These are phyloP conservation scores for Neodiprion virginianus DNA, from an alignment of 1,140 invertebrate genomes.

Conservation along the genomic window DNA sequence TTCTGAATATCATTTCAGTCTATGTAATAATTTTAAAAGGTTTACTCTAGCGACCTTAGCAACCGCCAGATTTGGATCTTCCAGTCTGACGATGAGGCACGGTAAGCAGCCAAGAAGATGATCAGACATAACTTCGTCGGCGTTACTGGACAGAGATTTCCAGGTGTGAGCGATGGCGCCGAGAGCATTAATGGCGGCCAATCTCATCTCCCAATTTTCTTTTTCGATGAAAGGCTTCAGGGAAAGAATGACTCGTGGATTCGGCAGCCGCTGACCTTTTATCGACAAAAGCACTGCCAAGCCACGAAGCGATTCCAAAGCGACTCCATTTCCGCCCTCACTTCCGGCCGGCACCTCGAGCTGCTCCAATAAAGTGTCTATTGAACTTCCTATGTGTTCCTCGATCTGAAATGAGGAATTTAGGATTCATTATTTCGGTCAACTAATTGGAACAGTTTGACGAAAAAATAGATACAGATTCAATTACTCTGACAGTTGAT, in stretches of 20 bases:
- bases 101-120: constrained; percentile 52
- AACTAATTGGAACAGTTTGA: neutral
- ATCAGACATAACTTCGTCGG: constrained; percentile 48
- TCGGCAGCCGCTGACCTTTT: constrained; percentile 43
- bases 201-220: constrained; percentile 50
- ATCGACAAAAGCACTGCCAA: constrained; percentile 45
- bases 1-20: neutral
- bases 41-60: constrained; percentile 33
- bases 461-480: neutral
- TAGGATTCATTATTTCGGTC: neutral
- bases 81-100: constrained; percentile 49
- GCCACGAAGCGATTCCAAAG: constrained; percentile 50
- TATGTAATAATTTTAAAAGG: constrained; percentile 16
- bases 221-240: constrained; percentile 56
- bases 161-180: constrained; percentile 42
- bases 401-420: constrained; percentile 38
- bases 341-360: constrained; percentile 46
- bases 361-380: constrained; percentile 49
- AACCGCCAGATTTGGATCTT: constrained; percentile 43
- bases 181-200: constrained; percentile 47
- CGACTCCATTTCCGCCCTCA: constrained; percentile 44
- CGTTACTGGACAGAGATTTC: constrained; percentile 35
- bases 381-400: constrained; percentile 50
- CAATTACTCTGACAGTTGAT: too few species aligned
- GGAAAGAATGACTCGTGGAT: constrained; percentile 47